These are phyloP conservation scores for Peromyscus melanophrys DNA, from an alignment of 2,797 vertebrate genomes.

Conservation along the genomic window DNA sequence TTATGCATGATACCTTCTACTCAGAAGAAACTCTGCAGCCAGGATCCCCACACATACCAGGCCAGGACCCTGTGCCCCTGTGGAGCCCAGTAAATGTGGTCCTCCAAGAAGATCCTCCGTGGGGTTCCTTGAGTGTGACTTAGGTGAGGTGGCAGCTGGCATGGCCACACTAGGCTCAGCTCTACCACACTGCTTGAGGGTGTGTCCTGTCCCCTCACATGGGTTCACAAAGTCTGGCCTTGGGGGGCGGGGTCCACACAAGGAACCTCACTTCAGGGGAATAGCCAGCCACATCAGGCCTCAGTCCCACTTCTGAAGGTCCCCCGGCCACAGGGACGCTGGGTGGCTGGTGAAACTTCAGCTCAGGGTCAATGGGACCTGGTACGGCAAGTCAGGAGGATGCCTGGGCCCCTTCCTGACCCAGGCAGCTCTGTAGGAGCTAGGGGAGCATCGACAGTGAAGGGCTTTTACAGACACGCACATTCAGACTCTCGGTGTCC, in stretches of 20 bases:
- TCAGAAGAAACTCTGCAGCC: conserved; percentile 73
- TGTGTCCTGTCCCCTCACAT: too few relatives aligned
- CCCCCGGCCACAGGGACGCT: neutral
- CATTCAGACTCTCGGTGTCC: neutral
- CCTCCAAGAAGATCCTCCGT: neutral
- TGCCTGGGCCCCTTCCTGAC: neutral
- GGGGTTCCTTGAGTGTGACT: neutral
- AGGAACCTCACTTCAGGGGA: neutral
- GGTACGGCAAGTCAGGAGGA: neutral
- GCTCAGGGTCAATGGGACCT: conserved; percentile 25
- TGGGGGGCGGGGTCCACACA: neutral
- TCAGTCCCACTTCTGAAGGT: neutral
- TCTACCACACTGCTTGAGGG: neutral
- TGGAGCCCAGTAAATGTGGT: neutral
- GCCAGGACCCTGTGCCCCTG: neutral
- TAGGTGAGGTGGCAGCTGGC: neutral
- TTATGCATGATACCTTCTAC: conserved; percentile 85
- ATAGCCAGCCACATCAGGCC: neutral
- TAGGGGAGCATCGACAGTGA: conserved; percentile 30
- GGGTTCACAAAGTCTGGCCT: neutral
- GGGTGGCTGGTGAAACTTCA: neutral
- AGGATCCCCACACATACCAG: neutral
- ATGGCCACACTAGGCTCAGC: neutral
- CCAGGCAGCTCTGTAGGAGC: neutral
- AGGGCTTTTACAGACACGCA: conserved; percentile 70